Evolutionary conservation across 2,113 vertebrate species (phyloP).

Genomic region (Cairina moschata): DNA sequence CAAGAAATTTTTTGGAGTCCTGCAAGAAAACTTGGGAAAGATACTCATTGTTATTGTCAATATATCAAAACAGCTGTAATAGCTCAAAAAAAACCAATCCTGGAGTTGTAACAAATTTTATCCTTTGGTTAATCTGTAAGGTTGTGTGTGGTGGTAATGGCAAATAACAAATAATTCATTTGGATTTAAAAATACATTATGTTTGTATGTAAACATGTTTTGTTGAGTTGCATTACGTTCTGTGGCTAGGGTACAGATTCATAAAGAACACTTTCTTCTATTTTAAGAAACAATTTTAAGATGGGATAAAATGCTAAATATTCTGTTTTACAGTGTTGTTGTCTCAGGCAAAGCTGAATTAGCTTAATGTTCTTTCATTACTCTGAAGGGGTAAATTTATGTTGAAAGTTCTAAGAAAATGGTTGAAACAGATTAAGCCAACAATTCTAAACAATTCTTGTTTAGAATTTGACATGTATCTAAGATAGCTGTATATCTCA

Average conservation of each 20-base stretch:
- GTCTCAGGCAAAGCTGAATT: neutral
- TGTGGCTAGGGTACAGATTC: neutral
- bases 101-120: neutral
- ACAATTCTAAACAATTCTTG: neutral
- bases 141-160: neutral
- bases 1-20: neutral
- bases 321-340: neutral
- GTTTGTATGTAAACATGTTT: neutral
- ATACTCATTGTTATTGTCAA: neutral
- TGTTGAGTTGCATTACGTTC: neutral
- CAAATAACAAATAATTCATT: neutral
- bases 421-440: neutral
- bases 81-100: neutral
- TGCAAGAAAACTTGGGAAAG: neutral
- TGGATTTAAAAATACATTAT: neutral
- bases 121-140: neutral
- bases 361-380: neutral
- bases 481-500: neutral
- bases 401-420: neutral
- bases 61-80: neutral
- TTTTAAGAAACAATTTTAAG: neutral
- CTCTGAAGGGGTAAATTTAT: neutral
- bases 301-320: neutral
- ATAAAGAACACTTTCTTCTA: neutral
- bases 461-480: neutral